phyloP scores from a whole-genome alignment of 1,140 invertebrate species.

The Aphidius ervi region DNA sequence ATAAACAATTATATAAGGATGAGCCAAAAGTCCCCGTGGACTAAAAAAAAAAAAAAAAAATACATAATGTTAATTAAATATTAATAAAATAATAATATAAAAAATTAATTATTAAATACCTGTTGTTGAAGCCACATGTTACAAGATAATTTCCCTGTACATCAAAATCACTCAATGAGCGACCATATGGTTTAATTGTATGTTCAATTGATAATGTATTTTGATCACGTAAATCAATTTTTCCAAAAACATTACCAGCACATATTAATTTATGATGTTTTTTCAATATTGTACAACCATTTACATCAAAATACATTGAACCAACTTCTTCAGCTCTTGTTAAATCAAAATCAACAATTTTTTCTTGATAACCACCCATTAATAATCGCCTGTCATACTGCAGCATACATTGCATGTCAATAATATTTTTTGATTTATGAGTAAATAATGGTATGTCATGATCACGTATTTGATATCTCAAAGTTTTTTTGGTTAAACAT shows the following conservation, averaged over 20 bases:
- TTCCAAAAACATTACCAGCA: constrained; percentile 80
- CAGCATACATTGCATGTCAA: constrained; percentile 91
- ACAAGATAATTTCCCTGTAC: constrained; percentile 91
- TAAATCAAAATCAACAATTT: constrained; percentile 86
- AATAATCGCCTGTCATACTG: constrained; percentile 71
- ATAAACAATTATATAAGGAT: constrained; percentile 88
- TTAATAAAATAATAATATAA: not conserved
- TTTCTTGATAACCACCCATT: constrained; percentile 88
- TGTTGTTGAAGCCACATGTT: constrained; percentile 88
- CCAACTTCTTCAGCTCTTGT: constrained; percentile 69
- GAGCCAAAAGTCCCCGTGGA: constrained; percentile 63
- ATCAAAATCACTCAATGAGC: constrained; percentile 89
- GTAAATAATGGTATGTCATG: constrained; percentile 84
- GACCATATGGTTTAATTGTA: constrained; percentile 80
- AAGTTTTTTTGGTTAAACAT: constrained; percentile 72
- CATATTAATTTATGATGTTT: constrained; percentile 78
- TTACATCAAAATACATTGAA: constrained; percentile 66
- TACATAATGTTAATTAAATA: constrained; percentile 26
- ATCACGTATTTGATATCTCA: constrained; percentile 74
- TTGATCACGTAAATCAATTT: constrained; percentile 80
- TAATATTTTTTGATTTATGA: constrained; percentile 78
- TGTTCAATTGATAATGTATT: constrained; percentile 75
- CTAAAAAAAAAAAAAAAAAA: constrained; percentile 18
- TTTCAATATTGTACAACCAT: constrained; percentile 84
- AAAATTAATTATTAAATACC: constrained; percentile 52